A percentile compares a stretch with the other conserved stretches of the same genome.
These are phyloP conservation scores for Nephrocerus scutellatus DNA, from an alignment of 2,888 invertebrate genomes.

Conservation along the genomic window DNA sequence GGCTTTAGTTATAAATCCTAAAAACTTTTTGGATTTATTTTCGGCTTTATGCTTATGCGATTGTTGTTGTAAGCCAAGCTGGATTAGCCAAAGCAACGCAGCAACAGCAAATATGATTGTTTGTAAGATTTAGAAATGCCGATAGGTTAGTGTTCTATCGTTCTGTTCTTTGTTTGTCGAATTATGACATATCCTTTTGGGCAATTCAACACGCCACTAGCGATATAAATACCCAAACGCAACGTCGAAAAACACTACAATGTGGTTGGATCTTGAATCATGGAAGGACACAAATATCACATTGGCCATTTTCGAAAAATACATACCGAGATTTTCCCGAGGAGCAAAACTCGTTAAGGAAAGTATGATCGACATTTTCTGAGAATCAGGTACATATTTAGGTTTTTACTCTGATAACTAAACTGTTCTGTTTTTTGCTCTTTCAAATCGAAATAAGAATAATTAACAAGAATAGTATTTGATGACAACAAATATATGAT, in stretches of 20 bases:
- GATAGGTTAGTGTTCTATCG: too few species aligned
- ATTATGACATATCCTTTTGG: too few species aligned
- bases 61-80: too few species aligned
- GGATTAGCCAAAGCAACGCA: too few species aligned
- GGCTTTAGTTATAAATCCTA: too few species aligned
- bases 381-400: background rate
- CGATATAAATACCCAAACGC: conserved; percentile 72
- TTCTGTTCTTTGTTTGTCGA: too few species aligned
- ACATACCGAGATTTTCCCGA: conserved; percentile 72
- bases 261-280: conserved; percentile 78
- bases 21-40: too few species aligned
- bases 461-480: conserved; percentile 58
- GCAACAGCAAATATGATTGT: too few species aligned
- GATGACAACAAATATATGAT: conserved; percentile 54
- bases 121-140: too few species aligned
- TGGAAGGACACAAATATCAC: conserved; percentile 81
- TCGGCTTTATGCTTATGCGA: too few species aligned
- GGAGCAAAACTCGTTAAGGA: conserved; percentile 67
- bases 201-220: conserved; percentile 76
- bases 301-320: conserved; percentile 70
- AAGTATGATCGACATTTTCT: conserved; percentile 52
- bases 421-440: background rate
- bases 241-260: conserved; percentile 80
- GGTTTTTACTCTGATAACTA: background rate
- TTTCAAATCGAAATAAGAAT: conserved; percentile 61